Evolutionary conservation across 2,888 invertebrate species (phyloP), one percentile per base, ranked within the genome.

Genomic region (Osedax frankpressi): DNA sequence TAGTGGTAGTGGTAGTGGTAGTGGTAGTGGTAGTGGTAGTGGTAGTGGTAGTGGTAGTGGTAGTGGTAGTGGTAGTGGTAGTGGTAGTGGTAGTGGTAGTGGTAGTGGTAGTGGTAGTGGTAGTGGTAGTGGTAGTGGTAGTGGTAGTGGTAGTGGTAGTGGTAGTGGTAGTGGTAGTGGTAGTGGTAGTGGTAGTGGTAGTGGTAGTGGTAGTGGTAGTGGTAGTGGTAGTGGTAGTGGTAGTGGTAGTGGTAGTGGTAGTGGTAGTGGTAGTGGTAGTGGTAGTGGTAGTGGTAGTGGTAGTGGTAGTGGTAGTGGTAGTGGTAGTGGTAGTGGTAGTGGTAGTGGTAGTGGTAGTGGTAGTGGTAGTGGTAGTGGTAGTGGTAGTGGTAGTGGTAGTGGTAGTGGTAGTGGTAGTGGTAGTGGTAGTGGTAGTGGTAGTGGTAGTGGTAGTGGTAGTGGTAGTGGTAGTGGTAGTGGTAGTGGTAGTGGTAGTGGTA

Each of bases 1-100:
- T 65, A 65, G 65, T 65, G 24, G 65, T 65, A 65, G 65, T 65
- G 24, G 65, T 65, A 65, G 65, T 65, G 24, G 65, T 65, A 65
- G 65, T 65, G 24, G 65, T 65, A 65, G 65, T 65, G 24, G 65
- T 65, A 65, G 65, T 65, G 24, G 65, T 65, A 65, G 65, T 65
- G 24, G 65, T 65, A 65, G 65, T 65, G 24, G 65, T 65, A 65
- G 65, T 65, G 24, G 65, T 65, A 65, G 65, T 65, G 24, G 65
- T 65, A 65, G 65, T 65, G 24, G 65, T 65, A 65, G 65, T 65
- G 24, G 65, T 65, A 65, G 65, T 65, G 24, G 65, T 65, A 65
- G 65, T 65, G 24, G 65, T 65, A 65, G 65, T 65, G 24, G 65
- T 65, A 65, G 65, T 65, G 24, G 65, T 65, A 65, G 65, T 65